Conservation (phyloP, 2,113 vertebrate genomes). For the Neolamprologus modestus region DNA sequence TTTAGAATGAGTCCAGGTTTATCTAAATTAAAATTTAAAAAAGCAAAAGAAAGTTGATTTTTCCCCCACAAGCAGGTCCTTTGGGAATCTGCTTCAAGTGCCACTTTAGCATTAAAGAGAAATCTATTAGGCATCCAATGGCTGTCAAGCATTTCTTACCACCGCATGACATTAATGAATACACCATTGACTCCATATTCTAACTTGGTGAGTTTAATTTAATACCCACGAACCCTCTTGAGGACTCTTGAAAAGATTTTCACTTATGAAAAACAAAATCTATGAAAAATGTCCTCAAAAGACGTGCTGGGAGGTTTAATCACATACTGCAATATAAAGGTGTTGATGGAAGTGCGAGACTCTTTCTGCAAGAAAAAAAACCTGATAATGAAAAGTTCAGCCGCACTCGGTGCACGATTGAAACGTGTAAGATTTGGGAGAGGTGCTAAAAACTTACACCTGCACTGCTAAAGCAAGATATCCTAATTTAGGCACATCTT, state of each 20-base stretch:
- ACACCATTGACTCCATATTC: background rate
- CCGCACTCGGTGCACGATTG: background rate
- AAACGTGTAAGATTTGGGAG: constrained; percentile 1
- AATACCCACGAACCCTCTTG: background rate
- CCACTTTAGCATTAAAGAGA: background rate
- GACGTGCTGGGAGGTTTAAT: background rate
- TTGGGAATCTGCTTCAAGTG: background rate
- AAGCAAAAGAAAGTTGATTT: background rate
- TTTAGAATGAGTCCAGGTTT: background rate
- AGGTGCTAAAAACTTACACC: constrained; percentile 28
- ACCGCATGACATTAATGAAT: background rate
- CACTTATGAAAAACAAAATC: background rate
- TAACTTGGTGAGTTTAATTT: background rate
- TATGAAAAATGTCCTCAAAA: background rate
- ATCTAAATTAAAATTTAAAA: background rate
- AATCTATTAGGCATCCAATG: background rate
- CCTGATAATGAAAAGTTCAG: constrained; percentile 24
- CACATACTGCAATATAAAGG: background rate
- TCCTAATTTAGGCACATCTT: constrained; percentile 44
- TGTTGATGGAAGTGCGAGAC: constrained; percentile 9
- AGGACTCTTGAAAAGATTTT: background rate
- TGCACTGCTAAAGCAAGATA: constrained; percentile 8
- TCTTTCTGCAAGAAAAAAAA: background rate
- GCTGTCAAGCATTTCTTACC: background rate
- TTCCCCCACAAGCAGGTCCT: background rate